Base-by-base conservation (phyloP, 2,888 invertebrate genomes). In the Octonoba sinensis region DNA sequence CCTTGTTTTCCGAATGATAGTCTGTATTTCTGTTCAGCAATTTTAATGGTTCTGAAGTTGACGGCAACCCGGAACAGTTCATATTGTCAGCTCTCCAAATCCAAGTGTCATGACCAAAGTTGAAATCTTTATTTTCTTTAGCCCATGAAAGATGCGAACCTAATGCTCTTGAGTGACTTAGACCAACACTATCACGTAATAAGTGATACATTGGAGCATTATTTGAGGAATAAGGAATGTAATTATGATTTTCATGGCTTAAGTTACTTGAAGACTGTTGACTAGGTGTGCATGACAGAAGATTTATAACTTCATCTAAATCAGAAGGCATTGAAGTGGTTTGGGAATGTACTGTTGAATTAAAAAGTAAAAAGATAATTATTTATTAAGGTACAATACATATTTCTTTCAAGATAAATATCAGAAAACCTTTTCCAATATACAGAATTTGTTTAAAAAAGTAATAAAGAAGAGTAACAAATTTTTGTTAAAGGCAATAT, bases 281-380 rank as follows among this genome's bases (percentile, higher is more conserved):
- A 16, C 47, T 69, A 24, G 84, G 84, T 57, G 56, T 72, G 65
- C 82, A 84, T 46, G 84, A 84, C 44, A 84, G 56, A 15, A 84
- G 74, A 59, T 84, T 84, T 18, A 84, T 77, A 20, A 84, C 84
- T 82, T 84, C 82, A 60, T 84, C 84, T 47, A 84, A 67, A 44
- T 82, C 84, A 18, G 65, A 64, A 51, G 54, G 16, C 54, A 16
- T 54, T n/a, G 16, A 16, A 15, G 54, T 54, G 54, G 54, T 4
- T 16, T 8, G 54, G 20, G 18, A 18, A 16, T 54, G 16, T 54
- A 54, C 54, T 54, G n/a, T 15, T 16, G 15, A 54, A 15, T 0
- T 15, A n/a, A 54, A 54, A 54, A 54, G 16, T 54, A 54, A 54
- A 18, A 20, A 36, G 11, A 6, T 27, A 6, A 36, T 36, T 1